Conservation (phyloP, 2,888 invertebrate genomes). For the Calameuta pallipes region DNA sequence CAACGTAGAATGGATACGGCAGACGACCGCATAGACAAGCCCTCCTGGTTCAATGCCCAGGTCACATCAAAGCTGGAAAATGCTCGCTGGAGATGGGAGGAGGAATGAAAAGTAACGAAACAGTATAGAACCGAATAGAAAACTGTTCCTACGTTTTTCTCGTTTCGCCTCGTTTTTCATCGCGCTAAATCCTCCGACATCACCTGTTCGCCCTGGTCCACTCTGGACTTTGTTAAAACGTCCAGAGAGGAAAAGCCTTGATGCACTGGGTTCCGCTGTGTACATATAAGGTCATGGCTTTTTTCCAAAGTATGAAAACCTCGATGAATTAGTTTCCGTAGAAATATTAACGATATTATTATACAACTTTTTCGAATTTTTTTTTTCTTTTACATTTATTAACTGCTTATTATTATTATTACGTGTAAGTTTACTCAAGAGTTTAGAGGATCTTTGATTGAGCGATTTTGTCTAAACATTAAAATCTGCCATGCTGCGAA, state of each 20-base stretch:
- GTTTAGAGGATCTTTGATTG: background rate
- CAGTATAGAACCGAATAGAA: background rate
- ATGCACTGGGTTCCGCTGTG: background rate
- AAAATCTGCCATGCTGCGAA: too few relatives aligned
- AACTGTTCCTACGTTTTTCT: background rate
- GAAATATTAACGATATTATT: background rate
- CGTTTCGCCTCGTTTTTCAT: background rate
- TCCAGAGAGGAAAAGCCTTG: background rate
- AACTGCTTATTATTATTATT: background rate
- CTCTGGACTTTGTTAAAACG: background rate
- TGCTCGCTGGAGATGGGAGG: constrained; percentile 30
- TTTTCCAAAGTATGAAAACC: background rate
- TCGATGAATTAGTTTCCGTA: background rate
- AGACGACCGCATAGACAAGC: constrained; percentile 21
- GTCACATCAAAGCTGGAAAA: constrained; percentile 43
- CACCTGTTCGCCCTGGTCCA: background rate
- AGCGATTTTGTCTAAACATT: background rate
- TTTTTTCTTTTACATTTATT: background rate
- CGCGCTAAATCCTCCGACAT: background rate
- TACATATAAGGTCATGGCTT: background rate
- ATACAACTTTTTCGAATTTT: background rate
- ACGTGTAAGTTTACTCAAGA: background rate
- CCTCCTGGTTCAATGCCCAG: constrained; percentile 36
- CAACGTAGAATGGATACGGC: constrained; percentile 26
- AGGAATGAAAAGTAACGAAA: constrained; percentile 38